Base-by-base conservation (phyloP, 2,797 vertebrate genomes). In the Lacerta viridis region DNA sequence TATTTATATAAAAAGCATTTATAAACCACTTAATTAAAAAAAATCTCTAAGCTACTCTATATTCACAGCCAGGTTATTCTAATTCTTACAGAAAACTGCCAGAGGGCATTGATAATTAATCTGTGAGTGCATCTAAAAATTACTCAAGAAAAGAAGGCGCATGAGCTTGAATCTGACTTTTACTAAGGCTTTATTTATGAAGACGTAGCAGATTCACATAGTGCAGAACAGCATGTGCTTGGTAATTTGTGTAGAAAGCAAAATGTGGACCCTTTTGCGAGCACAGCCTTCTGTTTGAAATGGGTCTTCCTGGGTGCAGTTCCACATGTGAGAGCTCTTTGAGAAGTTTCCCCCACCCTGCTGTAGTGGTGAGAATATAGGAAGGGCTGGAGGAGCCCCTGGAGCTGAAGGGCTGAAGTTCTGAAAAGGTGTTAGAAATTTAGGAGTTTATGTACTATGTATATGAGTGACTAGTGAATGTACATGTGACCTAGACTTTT, bases 41-140 rank as follows among this genome's bases (percentile, higher is more conserved):
- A 23, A 64, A 64, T 64, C 17, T 64, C 61, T 64, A 64, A 64
- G 61, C 61, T 80, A 6, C 41, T 36, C 36, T 75, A 41, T 89
- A 85, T 81, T 85, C 77, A 80, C 68, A 80, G 59, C 80, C 39
- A 80, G 41, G 59, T 81, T 89, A 66, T 41, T 74, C 15, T 80
- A 80, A 81, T 81, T 39, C 59, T 74, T 89, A 66, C 71, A 64
- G 77, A 75, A 85, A 85, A 72, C 69, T 85, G 59, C 55, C 69
- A 80, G 83, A 9, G 83, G 83, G 59, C 25, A 66, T 64, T 84
- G 75, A 79, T 88, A 79, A 84, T 75, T 89, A 80, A 84, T 80
- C 66, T 36, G 29, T 80, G 77, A 80, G n/a, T 27, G 23, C 25
- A 8, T 66, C 18, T 75, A 88, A 78, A 87, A 76, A 77, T 39